Evolutionary conservation across 2,113 vertebrate genomes (phyloP).

Genomic region (Upupa epops): DNA sequence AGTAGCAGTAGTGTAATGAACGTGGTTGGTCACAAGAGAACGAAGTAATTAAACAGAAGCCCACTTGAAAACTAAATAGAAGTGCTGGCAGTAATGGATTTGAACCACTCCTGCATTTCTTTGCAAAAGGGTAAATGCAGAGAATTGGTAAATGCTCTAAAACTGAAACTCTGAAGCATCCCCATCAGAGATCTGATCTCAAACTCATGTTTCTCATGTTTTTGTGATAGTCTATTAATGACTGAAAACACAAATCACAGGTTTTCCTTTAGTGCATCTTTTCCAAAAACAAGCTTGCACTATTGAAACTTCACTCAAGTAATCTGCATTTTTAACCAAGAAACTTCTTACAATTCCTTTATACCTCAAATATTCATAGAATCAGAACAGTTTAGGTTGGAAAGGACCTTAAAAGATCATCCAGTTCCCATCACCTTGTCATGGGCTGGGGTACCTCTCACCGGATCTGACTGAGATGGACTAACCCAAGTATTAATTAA

Average conservation of each 20-base stretch:
- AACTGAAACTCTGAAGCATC: background rate
- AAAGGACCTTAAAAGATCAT: too few species aligned
- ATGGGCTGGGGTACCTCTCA: too few species aligned
- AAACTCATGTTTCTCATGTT: background rate
- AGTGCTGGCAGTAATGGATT: background rate
- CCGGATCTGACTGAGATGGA: too few species aligned
- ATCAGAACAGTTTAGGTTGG: too few species aligned
- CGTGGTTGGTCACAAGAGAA: slow-evolving; percentile 12
- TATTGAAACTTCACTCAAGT: background rate
- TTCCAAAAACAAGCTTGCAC: background rate
- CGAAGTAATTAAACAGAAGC: slow-evolving; percentile 1
- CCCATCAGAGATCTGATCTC: background rate
- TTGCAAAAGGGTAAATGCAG: background rate
- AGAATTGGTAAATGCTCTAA: background rate
- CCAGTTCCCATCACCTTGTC: too few species aligned
- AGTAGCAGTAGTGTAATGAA: background rate
- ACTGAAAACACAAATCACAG: background rate
- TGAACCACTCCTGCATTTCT: background rate
- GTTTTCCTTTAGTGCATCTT: background rate
- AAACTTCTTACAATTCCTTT: background rate
- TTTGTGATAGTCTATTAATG: background rate
- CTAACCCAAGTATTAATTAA: background rate
- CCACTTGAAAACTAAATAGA: background rate
- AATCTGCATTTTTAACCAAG: background rate
- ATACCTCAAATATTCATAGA: background rate